Evolutionary conservation across 1,140 invertebrate genomes (phyloP).

Genomic region (Drosophila melanogaster): DNA sequence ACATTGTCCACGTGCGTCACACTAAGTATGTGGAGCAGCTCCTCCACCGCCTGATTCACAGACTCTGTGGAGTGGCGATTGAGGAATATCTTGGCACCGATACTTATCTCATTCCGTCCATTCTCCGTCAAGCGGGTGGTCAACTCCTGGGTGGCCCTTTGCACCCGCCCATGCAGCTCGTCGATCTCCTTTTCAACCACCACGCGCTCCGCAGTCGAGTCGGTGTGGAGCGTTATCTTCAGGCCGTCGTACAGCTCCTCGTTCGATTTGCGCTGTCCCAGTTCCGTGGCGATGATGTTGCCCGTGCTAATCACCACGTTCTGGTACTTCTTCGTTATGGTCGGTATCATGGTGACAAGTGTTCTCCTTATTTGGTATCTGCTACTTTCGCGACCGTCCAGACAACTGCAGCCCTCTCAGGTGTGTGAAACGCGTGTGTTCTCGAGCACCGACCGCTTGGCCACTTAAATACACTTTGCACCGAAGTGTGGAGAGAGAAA

Average conservation of each 20-base stretch:
- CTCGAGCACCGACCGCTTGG: conserved; percentile 27
- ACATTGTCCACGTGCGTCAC: conserved; percentile 81
- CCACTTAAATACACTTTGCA: conserved; percentile 63
- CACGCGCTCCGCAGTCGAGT: conserved; percentile 61
- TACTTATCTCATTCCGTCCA: conserved; percentile 87
- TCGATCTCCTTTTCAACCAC: conserved; percentile 65
- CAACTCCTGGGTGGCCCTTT: conserved; percentile 85
- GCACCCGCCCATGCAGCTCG: conserved; percentile 63
- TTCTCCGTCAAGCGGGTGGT: conserved; percentile 87
- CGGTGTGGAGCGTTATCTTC: conserved; percentile 69
- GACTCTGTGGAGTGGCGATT: conserved; percentile 83
- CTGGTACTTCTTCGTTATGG: conserved; percentile 74
- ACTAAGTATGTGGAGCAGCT: conserved; percentile 70
- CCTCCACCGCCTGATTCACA: conserved; percentile 66
- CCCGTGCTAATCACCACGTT: conserved; percentile 90
- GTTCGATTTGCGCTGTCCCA: conserved; percentile 90
- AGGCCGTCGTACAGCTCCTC: conserved; percentile 87
- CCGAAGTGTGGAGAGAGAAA: not conserved
- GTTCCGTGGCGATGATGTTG: conserved; percentile 92
- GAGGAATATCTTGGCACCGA: conserved; percentile 88
- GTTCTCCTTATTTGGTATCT: conserved; percentile 29
- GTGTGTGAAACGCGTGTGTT: conserved; percentile 50
- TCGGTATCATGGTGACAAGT: conserved; percentile 67
- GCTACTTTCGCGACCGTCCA: conserved; percentile 11
- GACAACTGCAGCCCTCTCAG: conserved; percentile 21